Evolutionary conservation across 1,140 invertebrate genomes (phyloP), one percentile per base, ranked within the genome.

Genomic region (Eumaeus atala): DNA sequence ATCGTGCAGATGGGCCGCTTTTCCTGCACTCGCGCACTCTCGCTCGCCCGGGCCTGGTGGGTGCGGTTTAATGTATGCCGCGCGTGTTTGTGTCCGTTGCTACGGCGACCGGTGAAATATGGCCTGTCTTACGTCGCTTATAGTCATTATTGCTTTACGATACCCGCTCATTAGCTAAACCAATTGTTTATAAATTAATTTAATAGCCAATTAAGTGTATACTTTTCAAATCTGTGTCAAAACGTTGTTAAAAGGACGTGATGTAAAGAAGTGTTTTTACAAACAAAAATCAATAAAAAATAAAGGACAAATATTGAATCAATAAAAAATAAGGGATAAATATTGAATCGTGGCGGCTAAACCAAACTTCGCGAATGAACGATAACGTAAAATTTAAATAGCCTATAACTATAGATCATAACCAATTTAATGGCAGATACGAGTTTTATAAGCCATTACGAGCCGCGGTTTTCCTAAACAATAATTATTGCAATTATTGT

Each of bases 401-500:
- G 40, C 40, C 5, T 16, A 44, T 44, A 44, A 44, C 40, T 44
- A 44, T 44, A 12, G 40, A 44, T 44, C 40, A 44, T 44, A 64
- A 70, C 53, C 60, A 28, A 42, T 34, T 42, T 44, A 38, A 44
- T 33, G 42, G 52, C 40, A 48, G 53, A 55, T 37, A 48, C 8
- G 53, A 55, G 36, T 48, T 48, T 48, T 21, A 48, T 48, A 52
- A 16, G 51, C 52, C 21, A 16, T 55, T 18, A 51, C 14, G 51
- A 48, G 17, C 38, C 48, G 52, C 66, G 54, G 69, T 62, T 64
- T 72, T 64, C 73, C 66, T 72, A 82, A 79, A 82, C 70, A 80
- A 76, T 83, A 74, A 77, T 78, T 80, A 81, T 70, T 71, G 76
- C 63, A 78, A 82, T 82, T 83, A 81, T 70, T 58, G 47, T 33